Evolutionary conservation across 2,113 vertebrate species (phyloP), one percentile per base, ranked within the genome.

Genomic region (Balaeniceps rex): DNA sequence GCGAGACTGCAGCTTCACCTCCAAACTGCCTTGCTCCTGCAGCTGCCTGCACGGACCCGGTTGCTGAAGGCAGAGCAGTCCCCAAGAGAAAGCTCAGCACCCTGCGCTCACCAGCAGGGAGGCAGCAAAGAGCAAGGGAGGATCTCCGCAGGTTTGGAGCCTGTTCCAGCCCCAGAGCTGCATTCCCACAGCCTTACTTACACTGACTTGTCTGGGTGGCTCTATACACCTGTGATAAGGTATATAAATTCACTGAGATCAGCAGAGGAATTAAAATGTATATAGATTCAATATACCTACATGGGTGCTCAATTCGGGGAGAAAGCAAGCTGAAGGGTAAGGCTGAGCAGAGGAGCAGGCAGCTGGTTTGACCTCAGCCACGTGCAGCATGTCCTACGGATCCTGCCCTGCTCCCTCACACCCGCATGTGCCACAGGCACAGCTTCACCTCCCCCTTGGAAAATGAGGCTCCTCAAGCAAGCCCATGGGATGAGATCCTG

Each of bases 341-440:
- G 28, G 55, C 44, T 58, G 25, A 49, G 36, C 44, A 66, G 66
- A 86, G 34, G 10, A 52, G 13, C 26, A 33, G 47, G 49, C 55
- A 85, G 75, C 61, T 71, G 58, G 75, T 86, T 14, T 64, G 26
- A 40, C 34, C 51, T 72, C 57, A 83, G 68, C 17, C 40, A 28
- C 1, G 0, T 9, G 9, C 33, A 34, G 57, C 5, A 5, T 1
- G 1, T 65, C 54, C 63, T 28, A 5, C 6, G 4, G 49, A 51
- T 28, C 51, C 57, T 78, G 36, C 33, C 22, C 74, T 57, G 28
- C 25, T 52, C 29, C 33, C 34, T 58, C 78, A 26, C 34, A 26
- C 12, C 34, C 34, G 0, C 5, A 9, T 10, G 7, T 24, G 34
- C 60, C 23, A 28, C 29, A 31, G 54, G 25, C 22, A 86, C 6